These are phyloP conservation scores for Streptopelia turtur DNA, from an alignment of 2,797 vertebrate species.

Conservation along the genomic window DNA sequence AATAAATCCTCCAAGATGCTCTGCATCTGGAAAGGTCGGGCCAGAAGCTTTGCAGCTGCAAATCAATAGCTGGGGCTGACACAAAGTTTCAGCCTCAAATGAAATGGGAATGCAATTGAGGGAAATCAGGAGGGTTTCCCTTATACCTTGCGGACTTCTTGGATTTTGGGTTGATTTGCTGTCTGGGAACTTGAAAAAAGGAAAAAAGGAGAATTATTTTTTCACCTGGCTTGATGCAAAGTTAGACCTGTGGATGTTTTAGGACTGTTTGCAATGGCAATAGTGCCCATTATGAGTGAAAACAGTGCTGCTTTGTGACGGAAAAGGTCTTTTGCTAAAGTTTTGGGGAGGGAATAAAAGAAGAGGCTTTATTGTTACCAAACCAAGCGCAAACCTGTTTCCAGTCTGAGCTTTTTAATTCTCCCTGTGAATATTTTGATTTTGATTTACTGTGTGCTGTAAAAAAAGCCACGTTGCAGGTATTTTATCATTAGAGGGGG, in stretches of 20 bases:
- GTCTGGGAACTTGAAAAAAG: neutral
- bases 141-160: neutral
- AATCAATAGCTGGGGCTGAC: neutral
- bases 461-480: neutral
- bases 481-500: neutral
- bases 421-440: neutral
- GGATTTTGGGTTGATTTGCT: neutral
- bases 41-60: neutral
- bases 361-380: neutral
- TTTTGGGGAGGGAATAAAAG: neutral
- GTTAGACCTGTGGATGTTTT: neutral
- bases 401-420: neutral
- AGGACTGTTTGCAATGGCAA: neutral
- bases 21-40: fast-evolving
- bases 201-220: neutral
- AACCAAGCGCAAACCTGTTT: neutral
- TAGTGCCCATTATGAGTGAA: neutral
- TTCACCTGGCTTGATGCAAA: neutral
- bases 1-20: neutral
- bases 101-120: too few species aligned
- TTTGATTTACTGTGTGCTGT: neutral
- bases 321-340: neutral
- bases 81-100: neutral
- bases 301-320: neutral
- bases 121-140: neutral